Evolutionary conservation across 1,140 invertebrate genomes (phyloP).

Genomic region (Aculops lycopersici): DNA sequence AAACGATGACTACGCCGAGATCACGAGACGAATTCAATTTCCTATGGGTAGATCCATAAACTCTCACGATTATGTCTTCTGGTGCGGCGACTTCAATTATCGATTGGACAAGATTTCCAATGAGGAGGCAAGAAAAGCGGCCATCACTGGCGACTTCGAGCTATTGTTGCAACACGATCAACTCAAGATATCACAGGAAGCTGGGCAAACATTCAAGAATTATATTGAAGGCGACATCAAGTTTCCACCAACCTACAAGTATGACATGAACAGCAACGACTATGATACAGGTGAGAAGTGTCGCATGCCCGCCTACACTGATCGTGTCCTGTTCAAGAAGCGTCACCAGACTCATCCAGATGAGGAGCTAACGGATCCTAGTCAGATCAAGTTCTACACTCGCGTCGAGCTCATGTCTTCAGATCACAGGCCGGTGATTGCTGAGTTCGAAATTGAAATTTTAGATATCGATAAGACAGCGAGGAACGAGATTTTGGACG

Average conservation of each 20-base stretch:
- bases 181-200: constrained; percentile 25
- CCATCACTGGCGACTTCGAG: constrained; percentile 39
- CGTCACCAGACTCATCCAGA: constrained; percentile 19
- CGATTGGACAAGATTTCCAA: constrained; percentile 62
- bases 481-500: constrained; percentile 37
- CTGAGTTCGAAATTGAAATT: constrained; percentile 54
- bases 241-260: constrained; percentile 94
- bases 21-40: constrained; percentile 63
- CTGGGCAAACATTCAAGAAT: constrained; percentile 39
- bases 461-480: constrained; percentile 35
- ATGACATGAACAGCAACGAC: constrained; percentile 90
- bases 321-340: constrained; percentile 56
- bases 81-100: constrained; percentile 99
- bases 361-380: constrained; percentile 32
- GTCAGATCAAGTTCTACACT: constrained; percentile 47
- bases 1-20: constrained; percentile 84
- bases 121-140: constrained; percentile 59
- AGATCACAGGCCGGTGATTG: constrained; percentile 72
- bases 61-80: constrained; percentile 92
- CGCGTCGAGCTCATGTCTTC: constrained; percentile 80
- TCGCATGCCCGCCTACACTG: constrained; percentile 86
- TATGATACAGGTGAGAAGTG: constrained; percentile 97
- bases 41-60: constrained; percentile 62
- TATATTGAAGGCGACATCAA: constrained; percentile 66
- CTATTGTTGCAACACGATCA: constrained; percentile 60